Conservation (phyloP, 2,888 invertebrate species). For the Pammene aurita region DNA sequence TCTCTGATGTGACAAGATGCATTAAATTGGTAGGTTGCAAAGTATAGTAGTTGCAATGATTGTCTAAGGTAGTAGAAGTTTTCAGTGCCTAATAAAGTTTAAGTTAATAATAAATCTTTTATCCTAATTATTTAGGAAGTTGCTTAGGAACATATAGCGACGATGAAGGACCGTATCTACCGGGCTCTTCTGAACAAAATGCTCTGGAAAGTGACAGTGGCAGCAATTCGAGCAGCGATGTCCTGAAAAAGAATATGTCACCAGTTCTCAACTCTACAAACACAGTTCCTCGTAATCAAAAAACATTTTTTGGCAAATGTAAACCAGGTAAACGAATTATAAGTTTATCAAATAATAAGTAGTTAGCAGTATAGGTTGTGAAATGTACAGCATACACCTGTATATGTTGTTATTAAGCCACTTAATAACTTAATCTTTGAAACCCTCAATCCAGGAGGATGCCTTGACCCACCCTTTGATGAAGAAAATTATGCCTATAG, state of each 20-base stretch:
- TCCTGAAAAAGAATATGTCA: constrained; percentile 39
- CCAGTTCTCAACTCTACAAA: constrained; percentile 37
- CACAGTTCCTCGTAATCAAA: constrained; percentile 47
- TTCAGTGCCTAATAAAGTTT: background rate
- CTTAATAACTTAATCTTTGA: background rate
- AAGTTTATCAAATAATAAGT: background rate
- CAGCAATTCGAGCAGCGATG: constrained; percentile 44
- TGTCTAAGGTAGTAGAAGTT: no score
- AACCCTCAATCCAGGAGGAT: constrained; percentile 10
- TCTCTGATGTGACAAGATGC: no score
- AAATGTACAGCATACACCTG: no score
- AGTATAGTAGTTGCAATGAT: no score
- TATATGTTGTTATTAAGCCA: no score
- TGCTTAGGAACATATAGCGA: constrained; percentile 56
- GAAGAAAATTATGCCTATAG: constrained; percentile 70
- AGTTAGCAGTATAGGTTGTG: no score
- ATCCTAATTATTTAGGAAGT: constrained; percentile 50
- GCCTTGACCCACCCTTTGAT: constrained; percentile 70
- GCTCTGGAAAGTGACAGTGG: constrained; percentile 31
- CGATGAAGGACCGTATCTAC: constrained; percentile 59
- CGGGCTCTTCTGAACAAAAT: constrained; percentile 46
- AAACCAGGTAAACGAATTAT: constrained; percentile 63
- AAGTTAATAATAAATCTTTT: background rate
- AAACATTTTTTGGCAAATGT: constrained; percentile 67
- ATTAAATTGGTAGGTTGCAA: no score